Percentiles rank a stretch among this genome's conserved stretches.
Conservation (phyloP, 2,797 vertebrate species). For the Argya squamiceps region DNA sequence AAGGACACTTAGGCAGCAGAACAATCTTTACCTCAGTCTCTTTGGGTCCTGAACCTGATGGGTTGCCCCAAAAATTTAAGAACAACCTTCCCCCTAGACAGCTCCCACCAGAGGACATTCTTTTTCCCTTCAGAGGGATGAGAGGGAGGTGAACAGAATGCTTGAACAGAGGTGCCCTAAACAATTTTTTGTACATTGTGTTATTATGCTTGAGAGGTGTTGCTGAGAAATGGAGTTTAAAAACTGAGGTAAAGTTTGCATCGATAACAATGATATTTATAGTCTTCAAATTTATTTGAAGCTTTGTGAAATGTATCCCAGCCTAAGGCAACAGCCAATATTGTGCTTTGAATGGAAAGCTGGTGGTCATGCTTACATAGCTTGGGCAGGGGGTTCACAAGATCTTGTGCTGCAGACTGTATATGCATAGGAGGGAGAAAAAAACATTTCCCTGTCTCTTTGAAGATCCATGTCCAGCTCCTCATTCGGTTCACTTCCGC, state of each 20-base stretch:
- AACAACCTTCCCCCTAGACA: not conserved
- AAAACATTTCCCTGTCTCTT: not conserved
- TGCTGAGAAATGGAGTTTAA: not conserved
- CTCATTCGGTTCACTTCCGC: not conserved
- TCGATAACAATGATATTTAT: not conserved
- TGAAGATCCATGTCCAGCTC: not conserved
- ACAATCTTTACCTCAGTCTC: not conserved
- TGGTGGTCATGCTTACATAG: not conserved
- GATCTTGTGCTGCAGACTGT: not conserved
- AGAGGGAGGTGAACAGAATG: not conserved
- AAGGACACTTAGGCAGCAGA: not conserved
- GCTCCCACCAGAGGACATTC: not conserved
- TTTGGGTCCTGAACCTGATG: not conserved
- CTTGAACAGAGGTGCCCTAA: not conserved
- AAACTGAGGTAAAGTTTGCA: not conserved
- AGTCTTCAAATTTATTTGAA: not conserved
- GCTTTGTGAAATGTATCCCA: not conserved
- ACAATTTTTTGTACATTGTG: not conserved
- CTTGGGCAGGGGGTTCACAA: not conserved
- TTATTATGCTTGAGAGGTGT: not conserved
- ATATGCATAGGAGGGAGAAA: not conserved
- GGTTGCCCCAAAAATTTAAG: not conserved
- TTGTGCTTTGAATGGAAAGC: not conserved
- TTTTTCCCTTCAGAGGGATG: not conserved
- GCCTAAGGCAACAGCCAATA: not conserved